Base-by-base conservation (phyloP, 2,888 invertebrate genomes). In the Epirrhoe alternata region DNA sequence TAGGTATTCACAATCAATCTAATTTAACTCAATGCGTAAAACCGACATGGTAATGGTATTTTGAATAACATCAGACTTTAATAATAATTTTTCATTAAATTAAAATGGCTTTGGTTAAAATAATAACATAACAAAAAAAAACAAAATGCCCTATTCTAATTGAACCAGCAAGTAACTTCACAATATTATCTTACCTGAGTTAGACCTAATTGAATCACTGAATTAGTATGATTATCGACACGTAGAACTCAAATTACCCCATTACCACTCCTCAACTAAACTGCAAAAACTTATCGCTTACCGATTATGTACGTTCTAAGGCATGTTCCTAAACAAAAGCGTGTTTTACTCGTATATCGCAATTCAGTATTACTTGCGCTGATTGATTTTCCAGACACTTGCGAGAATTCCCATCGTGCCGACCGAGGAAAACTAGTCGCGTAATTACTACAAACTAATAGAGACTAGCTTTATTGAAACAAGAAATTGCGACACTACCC, bases 351-450 rank as follows among this genome's bases (percentile, higher is more conserved):
- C n/a, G n/a, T n/a, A 53, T 51, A 62, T 69, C 64, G 65, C 73
- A 59, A 62, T 66, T 58, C 53, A 70, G 70, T 73, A 71, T 74
- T 77, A 75, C 74, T 76, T 72, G 82, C 79, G 77, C 72, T 81
- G 85, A 88, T 86, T 86, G 87, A 89, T 89, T 90, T 88, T 84
- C 79, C 74, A 61, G 79, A 82, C 90, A 92, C 83, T 88, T 90
- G 92, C 76, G 75, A 72, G 64, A 75, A 82, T 91, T 92, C 90
- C 86, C 92, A 92, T 82, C 82, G 78, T 65, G 64, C 55, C 50
- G 51, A 71, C 70, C 57, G 69, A 74, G 72, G 74, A 79, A 86
- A 85, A 83, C 81, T 77, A 72, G 77, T 74, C 77, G 78, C 69
- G 81, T 86, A 88, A 88, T 87, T 86, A 81, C 77, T 76, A 77